Percentiles rank a stretch among this genome's conserved stretches.
phyloP scores from a whole-genome alignment of 1,140 invertebrate genomes.

The Mycetomoellerius zeteki region DNA sequence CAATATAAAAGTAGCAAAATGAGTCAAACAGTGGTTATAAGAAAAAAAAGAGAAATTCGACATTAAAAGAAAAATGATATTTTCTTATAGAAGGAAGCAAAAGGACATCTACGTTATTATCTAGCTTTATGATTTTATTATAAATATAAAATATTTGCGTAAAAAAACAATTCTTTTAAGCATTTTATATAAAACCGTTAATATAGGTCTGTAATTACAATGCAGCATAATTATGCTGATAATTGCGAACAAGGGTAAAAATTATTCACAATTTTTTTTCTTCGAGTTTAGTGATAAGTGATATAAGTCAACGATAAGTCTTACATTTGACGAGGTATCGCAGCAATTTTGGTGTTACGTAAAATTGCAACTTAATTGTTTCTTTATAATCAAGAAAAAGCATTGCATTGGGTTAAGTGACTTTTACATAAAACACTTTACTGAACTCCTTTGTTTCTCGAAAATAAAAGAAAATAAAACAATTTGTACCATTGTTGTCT shows the following conservation, averaged over 20 bases:
- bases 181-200: background rate
- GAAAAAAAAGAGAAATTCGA: no score
- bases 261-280: background rate
- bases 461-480: background rate
- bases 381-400: background rate
- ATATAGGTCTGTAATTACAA: background rate
- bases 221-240: background rate
- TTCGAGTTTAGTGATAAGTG: background rate
- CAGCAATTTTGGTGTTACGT: background rate
- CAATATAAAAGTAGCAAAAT: background rate
- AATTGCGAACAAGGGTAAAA: background rate
- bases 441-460: constrained; percentile 26
- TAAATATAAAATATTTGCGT: background rate
- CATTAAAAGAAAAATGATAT: constrained; percentile 7
- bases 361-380: background rate
- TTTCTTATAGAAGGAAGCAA: background rate
- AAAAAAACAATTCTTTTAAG: background rate
- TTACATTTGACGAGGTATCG: background rate
- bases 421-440: constrained; percentile 21
- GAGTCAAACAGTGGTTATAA: background rate
- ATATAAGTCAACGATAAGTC: constrained; percentile 10
- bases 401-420: constrained; percentile 19
- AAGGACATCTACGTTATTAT: background rate
- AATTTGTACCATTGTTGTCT: background rate
- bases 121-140: background rate